These are phyloP conservation scores for Gymnoscopelus microlampas DNA, from an alignment of 2,797 vertebrate species.

Conservation along the genomic window DNA sequence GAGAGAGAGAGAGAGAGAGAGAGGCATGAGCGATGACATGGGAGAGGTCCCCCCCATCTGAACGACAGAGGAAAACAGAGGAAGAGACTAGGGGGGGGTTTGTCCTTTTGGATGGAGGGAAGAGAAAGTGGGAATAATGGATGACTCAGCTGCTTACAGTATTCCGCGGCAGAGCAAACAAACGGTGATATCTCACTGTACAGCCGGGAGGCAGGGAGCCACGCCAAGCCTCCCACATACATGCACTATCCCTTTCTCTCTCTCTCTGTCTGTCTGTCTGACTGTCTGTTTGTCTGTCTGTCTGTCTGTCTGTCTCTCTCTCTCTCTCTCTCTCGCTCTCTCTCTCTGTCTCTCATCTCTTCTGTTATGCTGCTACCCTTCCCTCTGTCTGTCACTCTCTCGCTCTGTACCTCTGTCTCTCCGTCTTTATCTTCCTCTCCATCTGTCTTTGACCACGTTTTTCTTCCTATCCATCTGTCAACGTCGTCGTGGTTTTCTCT, in stretches of 20 bases:
- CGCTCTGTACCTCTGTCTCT: not conserved
- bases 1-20: too few relatives aligned
- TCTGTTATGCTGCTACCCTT: constrained; percentile 16
- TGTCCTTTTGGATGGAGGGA: constrained; percentile 54
- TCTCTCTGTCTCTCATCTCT: constrained; percentile 23
- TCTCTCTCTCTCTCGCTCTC: constrained; percentile 34
- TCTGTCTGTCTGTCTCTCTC: constrained; percentile 21
- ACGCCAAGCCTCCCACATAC: constrained; percentile 69
- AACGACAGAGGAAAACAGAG: too few relatives aligned
- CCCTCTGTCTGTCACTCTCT: not conserved
- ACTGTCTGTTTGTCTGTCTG: constrained; percentile 1
- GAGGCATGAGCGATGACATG: too few relatives aligned
- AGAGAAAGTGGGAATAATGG: constrained; percentile 67
- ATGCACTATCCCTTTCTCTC: constrained; percentile 37
- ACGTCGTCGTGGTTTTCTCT: not conserved
- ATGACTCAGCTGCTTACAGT: constrained; percentile 74
- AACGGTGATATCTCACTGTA: constrained; percentile 65
- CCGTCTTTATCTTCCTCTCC: not conserved
- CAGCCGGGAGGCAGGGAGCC: constrained; percentile 64
- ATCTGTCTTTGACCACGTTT: not conserved
- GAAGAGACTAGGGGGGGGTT: constrained; percentile 38
- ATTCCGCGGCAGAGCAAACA: constrained; percentile 59
- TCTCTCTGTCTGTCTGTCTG: not conserved
- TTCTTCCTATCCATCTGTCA: not conserved
- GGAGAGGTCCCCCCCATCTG: too few relatives aligned